Evolutionary conservation across 2,888 invertebrate genomes (phyloP).

Genomic region (Tenthredo scrophulariae): DNA sequence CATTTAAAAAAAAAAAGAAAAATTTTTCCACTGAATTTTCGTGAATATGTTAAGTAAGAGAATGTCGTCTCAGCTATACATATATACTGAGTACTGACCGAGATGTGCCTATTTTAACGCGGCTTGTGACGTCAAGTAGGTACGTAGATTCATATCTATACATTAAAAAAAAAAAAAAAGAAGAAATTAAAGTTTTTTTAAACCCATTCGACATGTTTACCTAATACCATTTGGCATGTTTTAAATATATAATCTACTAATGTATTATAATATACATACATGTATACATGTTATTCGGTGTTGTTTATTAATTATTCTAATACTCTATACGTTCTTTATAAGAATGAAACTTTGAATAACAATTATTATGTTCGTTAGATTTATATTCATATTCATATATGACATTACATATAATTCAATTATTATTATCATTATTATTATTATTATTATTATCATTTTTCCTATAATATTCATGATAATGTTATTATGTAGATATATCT

Average conservation of each 20-base stretch:
- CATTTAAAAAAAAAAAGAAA: not conserved
- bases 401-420: not conserved
- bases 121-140: slow-evolving; percentile 78
- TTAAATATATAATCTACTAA: not conserved
- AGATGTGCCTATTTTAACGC: slow-evolving; percentile 77
- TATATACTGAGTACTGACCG: slow-evolving; percentile 72
- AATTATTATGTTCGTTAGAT: slow-evolving; percentile 5
- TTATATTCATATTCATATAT: slow-evolving; percentile 10
- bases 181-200: not conserved
- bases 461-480: not conserved
- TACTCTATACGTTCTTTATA: not conserved
- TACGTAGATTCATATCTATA: slow-evolving; percentile 72
- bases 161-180: slow-evolving; percentile 55
- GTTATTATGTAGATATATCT: not conserved
- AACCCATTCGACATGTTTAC: slow-evolving; percentile 1
- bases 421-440: not conserved
- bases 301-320: not conserved
- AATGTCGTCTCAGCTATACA: slow-evolving; percentile 34
- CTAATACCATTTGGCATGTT: not conserved
- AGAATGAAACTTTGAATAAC: not conserved
- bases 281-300: not conserved
- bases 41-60: not conserved
- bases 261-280: not conserved
- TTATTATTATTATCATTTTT: not conserved
- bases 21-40: not conserved